Percentiles rank a stretch among this genome's conserved stretches.
phyloP scores from a whole-genome alignment of 2,797 vertebrate species.

The Trematomus bernacchii region DNA sequence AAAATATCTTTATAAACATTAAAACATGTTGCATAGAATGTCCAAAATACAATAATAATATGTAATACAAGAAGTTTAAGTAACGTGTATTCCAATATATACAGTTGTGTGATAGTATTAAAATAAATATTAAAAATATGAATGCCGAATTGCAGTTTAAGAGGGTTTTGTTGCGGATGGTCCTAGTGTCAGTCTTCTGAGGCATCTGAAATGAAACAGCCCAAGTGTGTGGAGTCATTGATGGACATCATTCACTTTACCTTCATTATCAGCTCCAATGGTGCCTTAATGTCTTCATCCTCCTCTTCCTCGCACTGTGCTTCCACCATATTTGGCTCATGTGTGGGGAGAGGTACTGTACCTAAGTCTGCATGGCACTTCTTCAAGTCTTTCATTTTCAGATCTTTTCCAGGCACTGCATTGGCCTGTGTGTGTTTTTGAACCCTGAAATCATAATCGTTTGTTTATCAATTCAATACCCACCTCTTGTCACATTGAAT shows the following conservation, averaged over 20 bases:
- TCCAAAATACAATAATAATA: no score
- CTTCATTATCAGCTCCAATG: constrained; percentile 70
- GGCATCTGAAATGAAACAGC: constrained; percentile 2
- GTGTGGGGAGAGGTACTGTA: constrained; percentile 3
- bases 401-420: constrained; percentile 1
- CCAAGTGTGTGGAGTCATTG: neutral
- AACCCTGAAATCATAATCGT: constrained; percentile 30
- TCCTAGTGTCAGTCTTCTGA: no score
- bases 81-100: no score
- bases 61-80: no score
- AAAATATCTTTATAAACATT: no score
- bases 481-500: no score
- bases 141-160: no score
- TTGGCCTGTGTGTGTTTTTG: neutral
- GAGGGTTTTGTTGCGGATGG: no score
- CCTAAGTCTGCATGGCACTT: constrained; percentile 27
- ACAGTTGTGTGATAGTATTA: no score
- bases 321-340: constrained; percentile 22
- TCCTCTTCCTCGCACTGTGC: constrained; percentile 24
- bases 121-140: no score
- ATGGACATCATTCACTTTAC: constrained; percentile 47
- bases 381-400: constrained; percentile 15
- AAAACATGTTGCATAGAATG: no score
- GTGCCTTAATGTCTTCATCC: constrained; percentile 55
- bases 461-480: no score